Evolutionary conservation across 2,888 invertebrate species (phyloP).

Genomic region (Lycaena phlaeas): DNA sequence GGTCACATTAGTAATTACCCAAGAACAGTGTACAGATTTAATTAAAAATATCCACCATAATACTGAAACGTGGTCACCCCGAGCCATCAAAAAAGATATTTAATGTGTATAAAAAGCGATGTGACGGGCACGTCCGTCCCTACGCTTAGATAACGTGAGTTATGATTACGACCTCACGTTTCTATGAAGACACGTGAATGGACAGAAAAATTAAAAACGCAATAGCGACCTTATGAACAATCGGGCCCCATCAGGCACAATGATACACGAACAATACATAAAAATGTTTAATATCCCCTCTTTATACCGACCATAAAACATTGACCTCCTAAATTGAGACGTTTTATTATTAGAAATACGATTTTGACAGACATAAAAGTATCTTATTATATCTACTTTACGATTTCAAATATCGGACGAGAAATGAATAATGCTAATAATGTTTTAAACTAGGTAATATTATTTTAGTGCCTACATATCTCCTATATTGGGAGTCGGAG

Average conservation of each 20-base stretch:
- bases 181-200: constrained; percentile 27
- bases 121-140: constrained; percentile 31
- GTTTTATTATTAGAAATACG: constrained; percentile 70
- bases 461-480: neutral
- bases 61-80: neutral
- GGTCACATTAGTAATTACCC: no score
- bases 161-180: constrained; percentile 39
- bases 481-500: neutral
- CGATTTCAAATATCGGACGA: constrained; percentile 54
- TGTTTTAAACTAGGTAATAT: constrained; percentile 2
- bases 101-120: constrained; percentile 34
- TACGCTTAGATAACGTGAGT: constrained; percentile 44
- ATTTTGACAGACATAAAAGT: constrained; percentile 66
- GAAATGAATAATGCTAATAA: neutral
- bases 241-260: constrained; percentile 35
- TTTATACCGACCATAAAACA: constrained; percentile 61
- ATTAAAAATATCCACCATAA: neutral
- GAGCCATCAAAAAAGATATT: neutral
- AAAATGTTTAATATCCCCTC: constrained; percentile 50
- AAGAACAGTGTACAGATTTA: no score
- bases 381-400: constrained; percentile 58
- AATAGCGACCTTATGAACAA: constrained; percentile 12
- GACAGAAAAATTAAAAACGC: constrained; percentile 15
- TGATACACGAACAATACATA: constrained; percentile 42
- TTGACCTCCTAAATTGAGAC: constrained; percentile 63